phyloP scores from a whole-genome alignment of 2,113 vertebrate species.

The Rhipidura dahli region DNA sequence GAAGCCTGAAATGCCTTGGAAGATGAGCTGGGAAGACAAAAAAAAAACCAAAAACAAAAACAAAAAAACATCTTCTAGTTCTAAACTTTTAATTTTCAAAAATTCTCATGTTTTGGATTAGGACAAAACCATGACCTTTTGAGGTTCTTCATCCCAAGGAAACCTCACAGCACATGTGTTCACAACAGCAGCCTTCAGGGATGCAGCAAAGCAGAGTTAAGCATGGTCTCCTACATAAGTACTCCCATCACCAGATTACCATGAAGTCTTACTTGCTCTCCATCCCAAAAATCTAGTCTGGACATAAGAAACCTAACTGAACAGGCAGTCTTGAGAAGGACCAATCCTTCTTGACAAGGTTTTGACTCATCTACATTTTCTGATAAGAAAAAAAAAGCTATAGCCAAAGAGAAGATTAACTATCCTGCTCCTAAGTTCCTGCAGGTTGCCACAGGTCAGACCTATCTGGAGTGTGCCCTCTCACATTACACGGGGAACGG shows the following conservation, averaged over 20 bases:
- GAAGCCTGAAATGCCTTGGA: neutral
- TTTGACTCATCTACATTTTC: neutral
- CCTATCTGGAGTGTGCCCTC: neutral
- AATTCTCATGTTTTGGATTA: neutral
- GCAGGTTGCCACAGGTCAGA: neutral
- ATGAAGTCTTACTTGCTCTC: neutral
- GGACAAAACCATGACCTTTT: neutral
- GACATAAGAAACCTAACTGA: neutral
- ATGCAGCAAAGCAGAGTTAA: neutral
- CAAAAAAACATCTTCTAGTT: neutral
- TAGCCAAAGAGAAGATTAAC: neutral
- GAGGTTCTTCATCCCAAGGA: neutral
- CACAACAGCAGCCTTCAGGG: neutral
- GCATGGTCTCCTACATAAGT: neutral
- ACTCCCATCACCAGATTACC: neutral
- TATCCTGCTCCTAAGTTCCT: neutral
- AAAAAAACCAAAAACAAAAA: neutral
- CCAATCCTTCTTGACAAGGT: neutral
- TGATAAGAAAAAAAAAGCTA: neutral
- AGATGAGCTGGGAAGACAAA: neutral
- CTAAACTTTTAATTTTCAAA: neutral
- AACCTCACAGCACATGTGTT: neutral
- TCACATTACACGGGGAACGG: neutral
- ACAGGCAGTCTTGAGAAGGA: neutral
- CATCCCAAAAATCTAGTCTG: neutral